Conservation (phyloP, 2,797 vertebrate species). For the Chaetophractus vellerosus region DNA sequence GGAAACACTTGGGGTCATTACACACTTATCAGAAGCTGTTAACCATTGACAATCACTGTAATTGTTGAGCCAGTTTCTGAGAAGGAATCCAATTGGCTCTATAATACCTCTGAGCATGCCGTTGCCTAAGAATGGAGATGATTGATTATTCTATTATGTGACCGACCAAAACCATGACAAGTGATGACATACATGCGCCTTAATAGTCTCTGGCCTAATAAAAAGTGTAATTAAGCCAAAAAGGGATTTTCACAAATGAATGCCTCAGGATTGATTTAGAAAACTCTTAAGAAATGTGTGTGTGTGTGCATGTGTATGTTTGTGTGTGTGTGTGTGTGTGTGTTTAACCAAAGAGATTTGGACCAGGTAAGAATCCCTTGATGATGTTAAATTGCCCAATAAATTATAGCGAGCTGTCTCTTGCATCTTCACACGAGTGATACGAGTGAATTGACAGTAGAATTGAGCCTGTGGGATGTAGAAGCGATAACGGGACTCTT, state of each 20-base stretch:
- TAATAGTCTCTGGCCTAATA: slow-evolving; percentile 84
- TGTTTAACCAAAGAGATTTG: slow-evolving; percentile 77
- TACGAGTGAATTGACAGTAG: slow-evolving; percentile 29
- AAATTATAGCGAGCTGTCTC: slow-evolving; percentile 56
- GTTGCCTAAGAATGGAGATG: slow-evolving; percentile 87
- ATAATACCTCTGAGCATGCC: slow-evolving; percentile 88
- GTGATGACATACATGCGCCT: slow-evolving; percentile 87
- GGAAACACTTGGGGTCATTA: slow-evolving; percentile 88
- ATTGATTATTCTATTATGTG: slow-evolving; percentile 90
- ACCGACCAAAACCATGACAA: slow-evolving; percentile 88
- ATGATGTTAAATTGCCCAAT: slow-evolving; percentile 69
- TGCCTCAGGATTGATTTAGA: slow-evolving; percentile 79
- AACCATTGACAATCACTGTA: slow-evolving; percentile 86
- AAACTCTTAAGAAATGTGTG: slow-evolving; percentile 82
- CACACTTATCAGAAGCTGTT: slow-evolving; percentile 87
- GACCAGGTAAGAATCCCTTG: slow-evolving; percentile 71
- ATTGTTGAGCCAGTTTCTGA: slow-evolving; percentile 85
- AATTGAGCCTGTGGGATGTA: neutral
- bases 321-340: neutral
- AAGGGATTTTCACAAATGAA: slow-evolving; percentile 80
- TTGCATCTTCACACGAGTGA: slow-evolving; percentile 67
- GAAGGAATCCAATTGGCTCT: slow-evolving; percentile 86
- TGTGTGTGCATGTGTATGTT: neutral
- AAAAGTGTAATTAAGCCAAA: slow-evolving; percentile 86
- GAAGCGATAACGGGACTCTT: slow-evolving; percentile 70